Evolutionary conservation across 2,888 invertebrate species (phyloP).

Genomic region (Sepioteuthis lessoniana): DNA sequence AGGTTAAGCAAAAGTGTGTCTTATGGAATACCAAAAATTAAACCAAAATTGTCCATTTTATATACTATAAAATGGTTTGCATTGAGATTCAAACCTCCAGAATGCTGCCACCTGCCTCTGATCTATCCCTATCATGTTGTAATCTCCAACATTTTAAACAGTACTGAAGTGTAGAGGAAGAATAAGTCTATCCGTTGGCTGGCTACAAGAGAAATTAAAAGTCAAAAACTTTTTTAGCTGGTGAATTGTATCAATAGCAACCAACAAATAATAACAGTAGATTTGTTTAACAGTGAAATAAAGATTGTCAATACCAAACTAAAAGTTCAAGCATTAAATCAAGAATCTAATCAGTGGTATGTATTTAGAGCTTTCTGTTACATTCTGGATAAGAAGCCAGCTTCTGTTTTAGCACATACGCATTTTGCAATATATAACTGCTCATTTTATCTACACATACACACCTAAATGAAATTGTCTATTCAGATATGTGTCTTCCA

Average conservation of each 20-base stretch:
- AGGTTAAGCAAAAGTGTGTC: background rate
- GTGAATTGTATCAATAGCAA: conserved; percentile 8
- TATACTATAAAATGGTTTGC: background rate
- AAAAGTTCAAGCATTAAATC: background rate
- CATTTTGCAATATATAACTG: background rate
- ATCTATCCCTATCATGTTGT: background rate
- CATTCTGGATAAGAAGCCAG: background rate
- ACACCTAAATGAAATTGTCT: no score
- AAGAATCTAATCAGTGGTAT: background rate
- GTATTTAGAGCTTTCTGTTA: background rate
- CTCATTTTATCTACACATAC: background rate
- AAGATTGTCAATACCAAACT: background rate
- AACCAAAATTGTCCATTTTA: background rate
- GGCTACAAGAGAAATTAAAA: background rate
- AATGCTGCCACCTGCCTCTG: background rate
- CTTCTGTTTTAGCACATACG: background rate
- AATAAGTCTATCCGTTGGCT: background rate
- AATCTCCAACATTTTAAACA: background rate
- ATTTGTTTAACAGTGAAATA: background rate
- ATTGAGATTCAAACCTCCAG: conserved; percentile 4
- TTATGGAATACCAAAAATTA: background rate
- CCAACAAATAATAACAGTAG: background rate
- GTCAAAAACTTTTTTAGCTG: background rate
- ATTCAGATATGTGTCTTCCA: background rate
- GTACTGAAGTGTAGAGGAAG: background rate